These are phyloP conservation scores for Silurus lanzhouensis DNA, from an alignment of 2,797 vertebrate genomes.

Conservation along the genomic window DNA sequence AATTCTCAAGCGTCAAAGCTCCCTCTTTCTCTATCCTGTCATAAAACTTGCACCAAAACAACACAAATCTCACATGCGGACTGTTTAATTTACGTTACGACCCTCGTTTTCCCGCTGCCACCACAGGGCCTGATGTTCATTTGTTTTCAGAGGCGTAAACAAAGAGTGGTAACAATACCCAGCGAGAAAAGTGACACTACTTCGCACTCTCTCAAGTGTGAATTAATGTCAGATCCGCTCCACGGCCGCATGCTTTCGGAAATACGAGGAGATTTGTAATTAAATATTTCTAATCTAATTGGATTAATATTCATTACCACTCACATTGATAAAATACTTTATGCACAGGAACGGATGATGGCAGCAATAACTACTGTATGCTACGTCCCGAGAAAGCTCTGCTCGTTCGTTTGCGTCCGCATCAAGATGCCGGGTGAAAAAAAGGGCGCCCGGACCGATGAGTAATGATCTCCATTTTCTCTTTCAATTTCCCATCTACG, in stretches of 20 bases:
- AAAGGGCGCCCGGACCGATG: slow-evolving; percentile 69
- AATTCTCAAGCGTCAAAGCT: neutral
- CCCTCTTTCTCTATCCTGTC: neutral
- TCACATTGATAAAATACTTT: slow-evolving; percentile 14
- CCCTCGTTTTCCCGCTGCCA: neutral
- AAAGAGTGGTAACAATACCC: neutral
- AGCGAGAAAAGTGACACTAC: neutral
- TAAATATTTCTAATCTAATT: slow-evolving; percentile 6
- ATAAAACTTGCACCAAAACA: neutral
- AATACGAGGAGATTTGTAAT: neutral
- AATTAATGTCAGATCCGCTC: neutral
- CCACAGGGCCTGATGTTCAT: neutral
- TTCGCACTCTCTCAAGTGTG: neutral
- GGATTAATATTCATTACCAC: slow-evolving; percentile 10
- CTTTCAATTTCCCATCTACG: slow-evolving; percentile 83
- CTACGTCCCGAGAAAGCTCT: neutral
- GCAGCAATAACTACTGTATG: neutral
- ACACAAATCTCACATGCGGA: neutral
- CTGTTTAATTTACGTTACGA: neutral
- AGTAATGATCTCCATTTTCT: slow-evolving; percentile 83
- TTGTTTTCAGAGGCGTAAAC: neutral
- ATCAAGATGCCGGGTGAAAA: slow-evolving; percentile 69
- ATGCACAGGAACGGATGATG: slow-evolving; percentile 11
- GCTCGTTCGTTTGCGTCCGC: slow-evolving; percentile 17
- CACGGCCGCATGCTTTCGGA: neutral